Conservation (phyloP, 2,113 vertebrate species). For the Bos javanicus region DNA sequence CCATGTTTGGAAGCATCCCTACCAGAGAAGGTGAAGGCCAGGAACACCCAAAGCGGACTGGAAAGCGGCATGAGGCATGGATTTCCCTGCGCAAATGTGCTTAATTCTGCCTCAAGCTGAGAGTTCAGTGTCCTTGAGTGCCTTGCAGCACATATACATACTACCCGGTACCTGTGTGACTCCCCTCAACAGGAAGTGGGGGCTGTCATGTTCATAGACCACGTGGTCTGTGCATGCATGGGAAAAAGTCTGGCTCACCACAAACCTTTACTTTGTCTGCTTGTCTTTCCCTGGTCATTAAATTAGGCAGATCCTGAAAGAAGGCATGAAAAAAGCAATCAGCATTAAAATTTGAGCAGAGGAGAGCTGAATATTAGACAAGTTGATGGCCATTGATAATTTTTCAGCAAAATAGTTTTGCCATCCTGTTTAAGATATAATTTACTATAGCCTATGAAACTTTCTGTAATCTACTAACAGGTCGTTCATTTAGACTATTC, state of each 20-base stretch:
- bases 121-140: neutral
- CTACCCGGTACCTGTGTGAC: neutral
- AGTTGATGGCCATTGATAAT: neutral
- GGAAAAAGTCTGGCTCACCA: neutral
- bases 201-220: neutral
- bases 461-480: neutral
- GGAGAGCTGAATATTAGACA: neutral
- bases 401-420: neutral
- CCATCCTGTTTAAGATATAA: neutral
- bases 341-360: neutral
- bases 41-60: neutral
- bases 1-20: rapidly evolving
- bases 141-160: rapidly evolving
- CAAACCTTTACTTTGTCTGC: neutral
- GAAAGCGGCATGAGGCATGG: neutral
- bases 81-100: rapidly evolving
- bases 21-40: neutral
- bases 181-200: neutral
- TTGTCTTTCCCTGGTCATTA: neutral
- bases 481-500: neutral
- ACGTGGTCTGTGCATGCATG: neutral
- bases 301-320: neutral
- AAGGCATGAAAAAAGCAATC: neutral
- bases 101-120: neutral
- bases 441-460: neutral